Evolutionary conservation across 1,140 invertebrate species (phyloP).

Genomic region (Heliconius himera): DNA sequence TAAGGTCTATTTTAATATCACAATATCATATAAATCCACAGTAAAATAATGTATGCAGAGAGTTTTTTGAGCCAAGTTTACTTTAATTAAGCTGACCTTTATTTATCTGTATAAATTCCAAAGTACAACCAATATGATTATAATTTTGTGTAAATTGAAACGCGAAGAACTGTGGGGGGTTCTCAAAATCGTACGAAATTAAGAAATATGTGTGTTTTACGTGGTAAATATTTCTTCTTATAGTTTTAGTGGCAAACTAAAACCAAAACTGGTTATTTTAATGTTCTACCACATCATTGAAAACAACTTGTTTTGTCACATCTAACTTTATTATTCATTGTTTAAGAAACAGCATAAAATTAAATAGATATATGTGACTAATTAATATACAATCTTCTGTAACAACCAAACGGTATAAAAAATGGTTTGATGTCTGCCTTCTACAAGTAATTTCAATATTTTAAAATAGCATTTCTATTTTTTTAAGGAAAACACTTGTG

Average conservation of each 20-base stretch:
- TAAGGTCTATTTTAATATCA: neutral
- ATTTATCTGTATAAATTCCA: neutral
- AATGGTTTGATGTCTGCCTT: no score
- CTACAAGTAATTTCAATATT: no score
- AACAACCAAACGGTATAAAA: neutral
- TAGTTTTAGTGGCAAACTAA: neutral
- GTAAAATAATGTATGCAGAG: no score
- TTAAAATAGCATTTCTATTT: no score
- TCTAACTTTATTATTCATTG: conserved; percentile 4
- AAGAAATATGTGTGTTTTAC: neutral
- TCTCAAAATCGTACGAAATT: neutral
- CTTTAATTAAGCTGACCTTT: neutral
- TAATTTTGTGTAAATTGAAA: neutral
- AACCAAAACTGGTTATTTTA: neutral
- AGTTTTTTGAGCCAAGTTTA: neutral
- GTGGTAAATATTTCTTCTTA: neutral
- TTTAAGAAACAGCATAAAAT: neutral
- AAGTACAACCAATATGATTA: neutral
- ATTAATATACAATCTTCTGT: conserved; percentile 10
- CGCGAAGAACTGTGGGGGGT: neutral
- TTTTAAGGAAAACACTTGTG: no score
- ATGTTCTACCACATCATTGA: conserved; percentile 1
- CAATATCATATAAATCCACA: neutral
- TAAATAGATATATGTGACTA: neutral
- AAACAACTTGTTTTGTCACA: conserved; percentile 30